These are phyloP conservation scores for Rhorus exstirpatorius DNA, from an alignment of 2,888 invertebrate species.

Conservation along the genomic window DNA sequence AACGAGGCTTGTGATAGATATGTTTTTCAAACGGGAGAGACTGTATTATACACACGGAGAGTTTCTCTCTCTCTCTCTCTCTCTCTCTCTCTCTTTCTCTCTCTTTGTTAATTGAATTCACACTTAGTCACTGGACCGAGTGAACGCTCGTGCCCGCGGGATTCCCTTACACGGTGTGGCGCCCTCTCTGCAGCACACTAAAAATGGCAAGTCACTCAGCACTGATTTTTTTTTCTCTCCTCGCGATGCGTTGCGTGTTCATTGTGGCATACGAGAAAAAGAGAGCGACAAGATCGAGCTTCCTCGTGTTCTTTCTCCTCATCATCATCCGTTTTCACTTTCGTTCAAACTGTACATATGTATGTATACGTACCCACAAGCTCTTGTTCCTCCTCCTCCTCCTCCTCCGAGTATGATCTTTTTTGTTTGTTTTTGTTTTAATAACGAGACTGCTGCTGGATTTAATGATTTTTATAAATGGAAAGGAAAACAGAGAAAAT, in stretches of 20 bases:
- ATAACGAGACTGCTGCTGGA: background rate
- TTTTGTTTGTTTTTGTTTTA: no score
- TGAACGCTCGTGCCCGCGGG: slow-evolving; percentile 71
- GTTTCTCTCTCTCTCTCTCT: background rate
- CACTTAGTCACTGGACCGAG: slow-evolving; percentile 83
- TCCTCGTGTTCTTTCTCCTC: slow-evolving; percentile 53
- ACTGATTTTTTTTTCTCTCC: slow-evolving; percentile 84
- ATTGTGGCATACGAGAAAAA: slow-evolving; percentile 48
- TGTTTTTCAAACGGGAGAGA: slow-evolving; percentile 81
- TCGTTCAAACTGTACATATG: slow-evolving; percentile 20
- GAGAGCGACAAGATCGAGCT: slow-evolving; percentile 57
- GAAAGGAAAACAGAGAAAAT: slow-evolving; percentile 8
- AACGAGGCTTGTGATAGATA: slow-evolving; percentile 85
- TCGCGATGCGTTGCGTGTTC: slow-evolving; percentile 71
- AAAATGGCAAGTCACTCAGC: slow-evolving; percentile 83
- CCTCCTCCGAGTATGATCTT: background rate
- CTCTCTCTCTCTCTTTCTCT: slow-evolving; percentile 31
- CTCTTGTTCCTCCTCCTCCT: no score
- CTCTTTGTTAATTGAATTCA: slow-evolving; percentile 84
- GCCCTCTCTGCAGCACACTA: slow-evolving; percentile 51
- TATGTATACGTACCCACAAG: background rate
- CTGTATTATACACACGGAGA: slow-evolving; percentile 19
- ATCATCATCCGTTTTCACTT: slow-evolving; percentile 63
- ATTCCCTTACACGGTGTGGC: slow-evolving; percentile 45
- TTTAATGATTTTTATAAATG: background rate